These are phyloP conservation scores for Poecilia picta DNA, from an alignment of 2,797 vertebrate species.

Conservation along the genomic window DNA sequence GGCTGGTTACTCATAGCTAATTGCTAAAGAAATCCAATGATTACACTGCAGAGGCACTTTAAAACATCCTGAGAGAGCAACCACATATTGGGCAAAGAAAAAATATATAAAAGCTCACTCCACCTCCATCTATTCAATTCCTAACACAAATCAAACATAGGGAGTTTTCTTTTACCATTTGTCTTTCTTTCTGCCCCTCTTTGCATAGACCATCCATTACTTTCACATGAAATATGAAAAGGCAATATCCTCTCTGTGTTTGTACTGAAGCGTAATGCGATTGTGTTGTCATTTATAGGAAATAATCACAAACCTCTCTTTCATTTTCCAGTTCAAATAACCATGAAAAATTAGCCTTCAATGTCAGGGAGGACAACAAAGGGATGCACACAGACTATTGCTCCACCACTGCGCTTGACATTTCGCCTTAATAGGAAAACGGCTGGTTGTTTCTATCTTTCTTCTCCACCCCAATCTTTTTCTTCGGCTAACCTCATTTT, in stretches of 20 bases:
- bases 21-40: slow-evolving; percentile 82
- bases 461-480: slow-evolving; percentile 56
- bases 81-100: slow-evolving; percentile 74
- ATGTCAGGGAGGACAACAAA: slow-evolving; percentile 93
- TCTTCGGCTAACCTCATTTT: slow-evolving; percentile 67
- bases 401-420: slow-evolving; percentile 84
- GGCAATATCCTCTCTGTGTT: slow-evolving; percentile 91
- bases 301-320: slow-evolving; percentile 95
- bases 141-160: slow-evolving; percentile 86
- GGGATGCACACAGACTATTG: slow-evolving; percentile 82
- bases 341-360: slow-evolving; percentile 99
- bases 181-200: slow-evolving; percentile 83
- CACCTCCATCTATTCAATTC: slow-evolving; percentile 78
- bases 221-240: slow-evolving; percentile 93
- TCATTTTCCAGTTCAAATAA: slow-evolving; percentile 99
- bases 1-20: slow-evolving; percentile 79
- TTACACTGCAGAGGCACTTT: slow-evolving; percentile 76
- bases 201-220: slow-evolving; percentile 88
- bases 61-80: slow-evolving; percentile 75
- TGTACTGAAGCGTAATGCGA: slow-evolving; percentile 96
- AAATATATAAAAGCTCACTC: slow-evolving; percentile 45
- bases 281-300: slow-evolving; percentile 99
- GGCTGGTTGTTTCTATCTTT: slow-evolving; percentile 80
- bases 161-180: slow-evolving; percentile 81
- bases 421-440: slow-evolving; percentile 87